Base-by-base conservation (phyloP, 2,888 invertebrate genomes). In the Eupithecia tripunctaria region DNA sequence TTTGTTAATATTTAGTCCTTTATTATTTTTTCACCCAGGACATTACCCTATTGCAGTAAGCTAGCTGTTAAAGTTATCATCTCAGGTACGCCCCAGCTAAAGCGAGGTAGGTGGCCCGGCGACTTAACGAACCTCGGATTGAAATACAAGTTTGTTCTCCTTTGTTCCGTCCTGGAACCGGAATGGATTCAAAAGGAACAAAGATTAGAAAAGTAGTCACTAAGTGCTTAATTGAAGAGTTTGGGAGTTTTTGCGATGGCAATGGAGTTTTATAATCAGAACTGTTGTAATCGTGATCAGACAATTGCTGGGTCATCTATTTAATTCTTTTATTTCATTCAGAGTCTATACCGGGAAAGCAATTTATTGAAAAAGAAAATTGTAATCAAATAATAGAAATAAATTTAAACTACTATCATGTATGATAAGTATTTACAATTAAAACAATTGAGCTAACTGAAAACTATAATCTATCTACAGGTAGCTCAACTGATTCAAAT, bases 121-220 rank as follows among this genome's bases (percentile, higher is more conserved):
- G 82, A 82, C 83, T 82, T 84, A 87, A 86, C 84, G 86, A 86
- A 85, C 83, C 85, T 70, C 65, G 72, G 76, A 80, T 79, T 78
- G 78, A 80, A 80, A 78, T 75, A 79, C 77, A 80, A 78, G 78
- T 79, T 82, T 80, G 78, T 76, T 82, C 74, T 75, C 76, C 76
- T 79, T 79, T 80, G 78, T 80, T 74, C 76, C 62, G n/a, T 2
- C 2, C 47, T 10, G 47, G n/a, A 70, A 68, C 75, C 64, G 68
- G 67, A 76, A 70, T 76, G 76, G 74, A 79, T 77, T 77, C 70
- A 29, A 65, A 71, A 71, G 36, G 73, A 71, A 74, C 41, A 76
- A 76, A 74, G 76, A 79, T 78, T 75, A 74, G 64, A 70, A 51
- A 74, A 73, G 67, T 73, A 68, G n/a, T 15, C 32, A 27, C 68